These are phyloP conservation scores for Aegotheles bennettii DNA, from an alignment of 2,113 vertebrate genomes.

Conservation along the genomic window DNA sequence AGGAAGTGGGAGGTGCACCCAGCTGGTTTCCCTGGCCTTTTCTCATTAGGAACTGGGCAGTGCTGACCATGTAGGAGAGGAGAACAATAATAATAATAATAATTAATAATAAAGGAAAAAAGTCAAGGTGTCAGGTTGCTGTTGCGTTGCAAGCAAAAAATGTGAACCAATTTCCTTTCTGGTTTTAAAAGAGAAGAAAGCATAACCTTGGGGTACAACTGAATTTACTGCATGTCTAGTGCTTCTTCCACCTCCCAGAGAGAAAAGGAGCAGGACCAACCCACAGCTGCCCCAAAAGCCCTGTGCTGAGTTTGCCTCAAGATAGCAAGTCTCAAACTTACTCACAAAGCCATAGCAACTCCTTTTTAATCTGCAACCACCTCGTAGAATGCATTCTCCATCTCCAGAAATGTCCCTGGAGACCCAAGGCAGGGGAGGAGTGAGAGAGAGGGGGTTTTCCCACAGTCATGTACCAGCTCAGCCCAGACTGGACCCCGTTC, in stretches of 20 bases:
- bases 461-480: neutral
- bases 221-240: neutral
- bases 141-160: neutral
- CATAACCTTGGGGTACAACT: neutral
- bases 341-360: neutral
- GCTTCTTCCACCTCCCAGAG: neutral
- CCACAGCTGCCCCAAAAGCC: neutral
- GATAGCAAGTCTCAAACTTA: neutral
- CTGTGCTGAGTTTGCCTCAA: neutral
- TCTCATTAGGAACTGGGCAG: neutral
- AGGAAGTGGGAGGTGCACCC: neutral
- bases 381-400: neutral
- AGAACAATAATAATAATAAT: neutral
- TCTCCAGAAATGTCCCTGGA: neutral
- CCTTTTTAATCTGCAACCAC: neutral
- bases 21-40: neutral
- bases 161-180: neutral
- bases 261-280: neutral
- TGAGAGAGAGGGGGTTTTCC: neutral
- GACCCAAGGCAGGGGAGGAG: neutral
- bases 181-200: neutral
- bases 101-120: neutral
- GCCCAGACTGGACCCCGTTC: neutral
- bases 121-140: neutral
- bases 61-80: neutral